These are phyloP conservation scores for Gasterosteus nipponicus DNA, from an alignment of 2,113 vertebrate genomes.

Conservation along the genomic window DNA sequence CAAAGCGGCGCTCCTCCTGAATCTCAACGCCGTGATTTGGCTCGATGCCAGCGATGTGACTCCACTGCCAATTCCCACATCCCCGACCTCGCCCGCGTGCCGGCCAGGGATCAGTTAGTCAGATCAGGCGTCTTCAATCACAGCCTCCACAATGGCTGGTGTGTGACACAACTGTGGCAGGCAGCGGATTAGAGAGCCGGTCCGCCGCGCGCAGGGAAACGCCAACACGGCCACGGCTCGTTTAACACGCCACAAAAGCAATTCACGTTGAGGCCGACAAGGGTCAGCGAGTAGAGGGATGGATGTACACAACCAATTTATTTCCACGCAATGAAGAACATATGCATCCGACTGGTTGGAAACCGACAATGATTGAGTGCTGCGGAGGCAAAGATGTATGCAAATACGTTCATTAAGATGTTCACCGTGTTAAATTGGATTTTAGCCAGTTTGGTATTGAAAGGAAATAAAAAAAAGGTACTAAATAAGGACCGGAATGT, in stretches of 20 bases:
- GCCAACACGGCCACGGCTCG: conserved; percentile 85
- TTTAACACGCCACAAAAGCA: conserved; percentile 83
- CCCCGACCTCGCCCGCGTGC: conserved; percentile 20
- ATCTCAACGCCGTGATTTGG: conserved; percentile 79
- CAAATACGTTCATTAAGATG: background rate
- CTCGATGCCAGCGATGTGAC: conserved; percentile 52
- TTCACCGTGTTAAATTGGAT: background rate
- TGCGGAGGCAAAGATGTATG: conserved; percentile 8
- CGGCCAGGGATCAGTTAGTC: conserved; percentile 75
- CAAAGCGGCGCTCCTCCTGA: conserved; percentile 82
- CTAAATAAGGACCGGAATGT: background rate
- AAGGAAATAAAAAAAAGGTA: background rate
- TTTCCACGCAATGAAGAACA: conserved; percentile 65
- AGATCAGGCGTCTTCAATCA: conserved; percentile 67
- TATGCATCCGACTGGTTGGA: conserved; percentile 54
- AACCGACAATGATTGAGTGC: conserved; percentile 36
- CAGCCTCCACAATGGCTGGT: conserved; percentile 54
- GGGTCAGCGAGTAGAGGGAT: conserved; percentile 73
- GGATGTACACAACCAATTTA: conserved; percentile 81
- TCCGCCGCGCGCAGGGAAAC: conserved; percentile 55
- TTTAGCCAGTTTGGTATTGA: background rate
- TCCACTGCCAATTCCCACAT: conserved; percentile 58
- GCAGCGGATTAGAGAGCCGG: conserved; percentile 83
- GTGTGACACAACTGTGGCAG: conserved; percentile 65
- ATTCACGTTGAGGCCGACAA: conserved; percentile 77